Conservation (phyloP, 2,888 invertebrate genomes). For the Drosophila villosipedis region DNA sequence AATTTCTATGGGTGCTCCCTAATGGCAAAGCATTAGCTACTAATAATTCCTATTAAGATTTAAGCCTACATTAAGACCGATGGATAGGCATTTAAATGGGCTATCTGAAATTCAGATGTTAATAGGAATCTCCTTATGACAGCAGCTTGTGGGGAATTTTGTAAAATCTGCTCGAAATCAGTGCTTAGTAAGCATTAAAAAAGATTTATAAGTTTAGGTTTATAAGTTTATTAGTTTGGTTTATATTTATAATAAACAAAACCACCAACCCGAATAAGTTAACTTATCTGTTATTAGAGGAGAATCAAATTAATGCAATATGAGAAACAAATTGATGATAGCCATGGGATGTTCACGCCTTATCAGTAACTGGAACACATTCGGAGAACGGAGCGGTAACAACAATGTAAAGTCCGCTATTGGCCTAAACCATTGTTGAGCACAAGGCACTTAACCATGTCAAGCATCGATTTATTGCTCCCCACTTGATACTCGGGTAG, state of each 20-base stretch:
- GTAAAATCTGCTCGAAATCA: background rate
- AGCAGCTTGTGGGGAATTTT: background rate
- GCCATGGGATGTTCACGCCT: conserved; percentile 12
- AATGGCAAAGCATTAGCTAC: conserved; percentile 31
- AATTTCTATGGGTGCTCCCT: conserved; percentile 35
- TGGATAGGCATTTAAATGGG: conserved; percentile 25
- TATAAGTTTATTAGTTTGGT: background rate
- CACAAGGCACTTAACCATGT: conserved; percentile 72
- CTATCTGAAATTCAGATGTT: conserved; percentile 32
- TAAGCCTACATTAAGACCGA: conserved; percentile 27
- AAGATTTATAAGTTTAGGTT: background rate
- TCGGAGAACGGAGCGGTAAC: background rate
- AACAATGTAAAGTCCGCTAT: conserved; percentile 23
- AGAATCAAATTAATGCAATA: conserved; percentile 10
- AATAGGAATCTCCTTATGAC: conserved; percentile 25
- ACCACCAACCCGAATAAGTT: accelerated
- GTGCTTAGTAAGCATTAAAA: background rate
- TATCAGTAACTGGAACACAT: conserved; percentile 18
- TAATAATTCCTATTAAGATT: conserved; percentile 55
- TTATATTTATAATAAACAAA: background rate
- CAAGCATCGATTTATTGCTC: conserved; percentile 69
- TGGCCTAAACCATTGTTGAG: conserved; percentile 67
- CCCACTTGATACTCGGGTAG: conserved; percentile 12
- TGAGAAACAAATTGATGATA: conserved; percentile 42
- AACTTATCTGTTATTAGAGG: background rate